Base-by-base conservation (phyloP, 2,797 vertebrate species). In the Miichthys miiuy region DNA sequence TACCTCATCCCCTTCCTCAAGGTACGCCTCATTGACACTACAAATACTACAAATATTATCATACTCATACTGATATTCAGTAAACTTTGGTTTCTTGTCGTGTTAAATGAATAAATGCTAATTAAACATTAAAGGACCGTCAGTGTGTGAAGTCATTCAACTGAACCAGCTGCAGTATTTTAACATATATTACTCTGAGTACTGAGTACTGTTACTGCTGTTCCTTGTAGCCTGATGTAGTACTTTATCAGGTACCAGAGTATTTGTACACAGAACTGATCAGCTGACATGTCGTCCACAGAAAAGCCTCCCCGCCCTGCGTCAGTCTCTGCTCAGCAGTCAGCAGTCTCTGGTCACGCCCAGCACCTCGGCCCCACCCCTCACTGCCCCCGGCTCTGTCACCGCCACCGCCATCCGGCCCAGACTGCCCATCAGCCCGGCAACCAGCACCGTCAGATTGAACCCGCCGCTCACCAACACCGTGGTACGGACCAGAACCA, bases 1-100 rank as follows among this genome's bases (percentile, higher is more conserved):
- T 97, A 97, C 94, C 96, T 97, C 89, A 96, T 97, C 83, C 96
- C 96, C 90, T 97, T 97, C 91, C 95, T 97, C 69, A 97, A 97
- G 96, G 96, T 96, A 79, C 10, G 5, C 1, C 7, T 21, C 6
- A 17, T n/a, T 34, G 0, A 14, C 13, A 9, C 13, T 27, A 3
- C 46, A 44, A 9, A 2, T 51, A 25, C 4, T 46, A 8, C 20
- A 20, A n/a, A 7, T 50, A 5, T n/a, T 13, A 11, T 1, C 20
- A 7, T 18, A 3, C 47, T 50, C 5, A 9, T 51, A 10, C 18
- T 9, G 9, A 18, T 18, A 1, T 6, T 48, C 6, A 6, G 14
- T 47, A 34, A 34, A 34, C 34, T 7, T 34, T 34, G 7, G 1
- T 34, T 34, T 8, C 34, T 7, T 34, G 6, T 7, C 6, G 1